These are phyloP conservation scores for honey bee (Apis mellifera) DNA, from an alignment of 1,140 invertebrate species.

Conservation along the genomic window Amel_HAv3.1 CM009931.2:16737001-16737500, in stretches of 20 bases:
- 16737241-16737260: neutral
- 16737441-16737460: neutral
- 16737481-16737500: no score
- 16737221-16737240: no score
- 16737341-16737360: neutral
- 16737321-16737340: neutral
- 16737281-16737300: neutral
- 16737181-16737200: no score
- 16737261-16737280: neutral
- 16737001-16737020: conserved; percentile 60
- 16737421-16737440: neutral
- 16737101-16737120: no score
- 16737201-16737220: no score
- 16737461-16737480: neutral
- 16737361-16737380: neutral
- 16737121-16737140: no score
- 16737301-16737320: neutral
- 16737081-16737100: no score
- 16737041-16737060: neutral
- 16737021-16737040: neutral
- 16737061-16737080: neutral
- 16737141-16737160: no score
- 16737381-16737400: neutral
- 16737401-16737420: neutral
- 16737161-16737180: no score